Percentiles rank a stretch among this genome's conserved stretches.
Evolutionary conservation across 2,888 invertebrate species (phyloP).

Genomic region (Creontiades dilutus): DNA sequence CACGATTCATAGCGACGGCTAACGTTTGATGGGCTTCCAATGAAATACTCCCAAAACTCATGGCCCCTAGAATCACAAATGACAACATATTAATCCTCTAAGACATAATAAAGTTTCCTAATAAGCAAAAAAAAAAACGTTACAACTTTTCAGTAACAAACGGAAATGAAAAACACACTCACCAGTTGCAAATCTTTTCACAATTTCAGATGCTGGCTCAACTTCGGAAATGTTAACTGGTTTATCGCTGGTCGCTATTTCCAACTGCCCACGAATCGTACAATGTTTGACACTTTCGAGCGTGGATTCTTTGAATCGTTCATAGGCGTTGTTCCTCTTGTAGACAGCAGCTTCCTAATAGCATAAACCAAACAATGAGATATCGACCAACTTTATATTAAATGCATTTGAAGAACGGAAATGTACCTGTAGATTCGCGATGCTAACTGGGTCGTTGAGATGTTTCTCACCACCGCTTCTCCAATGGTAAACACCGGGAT

Average conservation of each 20-base stretch:
- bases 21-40: slow-evolving; percentile 96
- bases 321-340: slow-evolving; percentile 91
- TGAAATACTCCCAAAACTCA: slow-evolving; percentile 98
- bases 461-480: slow-evolving; percentile 98
- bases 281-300: slow-evolving; percentile 91
- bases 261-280: slow-evolving; percentile 95
- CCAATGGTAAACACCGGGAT: slow-evolving; percentile 98
- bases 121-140: too few relatives aligned
- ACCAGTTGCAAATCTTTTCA: slow-evolving; percentile 95
- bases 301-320: slow-evolving; percentile 90
- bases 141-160: too few relatives aligned
- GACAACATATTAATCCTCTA: not conserved
- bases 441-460: slow-evolving; percentile 95
- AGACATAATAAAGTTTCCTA: not conserved
- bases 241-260: slow-evolving; percentile 87
- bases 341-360: slow-evolving; percentile 90
- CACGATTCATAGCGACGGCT: slow-evolving; percentile 97
- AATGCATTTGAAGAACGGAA: not conserved
- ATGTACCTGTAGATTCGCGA: slow-evolving; percentile 85
- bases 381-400: not conserved
- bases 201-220: slow-evolving; percentile 95
- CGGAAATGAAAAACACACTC: slow-evolving; percentile 73
- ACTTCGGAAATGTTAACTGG: slow-evolving; percentile 92
- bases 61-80: slow-evolving; percentile 85
- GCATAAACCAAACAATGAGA: not conserved